Percentiles rank a stretch among this genome's conserved stretches.
Evolutionary conservation across 2,113 vertebrate species (phyloP).

Genomic region (Galbula dea): DNA sequence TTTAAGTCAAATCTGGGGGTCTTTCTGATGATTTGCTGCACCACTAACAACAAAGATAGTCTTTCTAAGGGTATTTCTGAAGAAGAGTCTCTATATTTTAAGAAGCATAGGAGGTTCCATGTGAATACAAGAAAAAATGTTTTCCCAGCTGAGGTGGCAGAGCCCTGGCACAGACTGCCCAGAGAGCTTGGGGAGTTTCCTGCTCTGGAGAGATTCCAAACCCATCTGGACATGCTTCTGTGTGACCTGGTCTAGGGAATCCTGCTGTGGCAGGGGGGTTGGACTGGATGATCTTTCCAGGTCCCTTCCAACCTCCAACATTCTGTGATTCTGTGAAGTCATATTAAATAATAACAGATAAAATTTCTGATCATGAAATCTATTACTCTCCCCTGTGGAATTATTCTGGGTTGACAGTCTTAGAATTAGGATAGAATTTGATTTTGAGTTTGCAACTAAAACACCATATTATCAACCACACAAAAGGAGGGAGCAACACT

Average conservation of each 20-base stretch:
- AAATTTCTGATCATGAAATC: not conserved
- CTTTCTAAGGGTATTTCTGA: not conserved
- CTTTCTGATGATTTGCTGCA: not conserved
- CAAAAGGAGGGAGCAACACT: not conserved
- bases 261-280: no score
- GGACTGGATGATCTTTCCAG: no score
- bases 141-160: no score
- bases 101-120: no score
- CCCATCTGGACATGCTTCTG: no score
- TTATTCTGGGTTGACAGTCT: not conserved
- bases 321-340: no score
- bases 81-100: not conserved
- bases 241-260: no score
- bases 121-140: no score
- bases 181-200: no score
- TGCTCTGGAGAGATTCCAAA: no score
- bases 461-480: not conserved
- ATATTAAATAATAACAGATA: not conserved
- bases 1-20: not conserved
- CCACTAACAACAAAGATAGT: not conserved
- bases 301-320: no score
- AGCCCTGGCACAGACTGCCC: no score
- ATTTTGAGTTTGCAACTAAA: not conserved
- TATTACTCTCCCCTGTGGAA: not conserved
- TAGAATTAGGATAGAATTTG: not conserved